Evolutionary conservation across 2,888 invertebrate species (phyloP).

Genomic region (Chrysopilus asiliformis): DNA sequence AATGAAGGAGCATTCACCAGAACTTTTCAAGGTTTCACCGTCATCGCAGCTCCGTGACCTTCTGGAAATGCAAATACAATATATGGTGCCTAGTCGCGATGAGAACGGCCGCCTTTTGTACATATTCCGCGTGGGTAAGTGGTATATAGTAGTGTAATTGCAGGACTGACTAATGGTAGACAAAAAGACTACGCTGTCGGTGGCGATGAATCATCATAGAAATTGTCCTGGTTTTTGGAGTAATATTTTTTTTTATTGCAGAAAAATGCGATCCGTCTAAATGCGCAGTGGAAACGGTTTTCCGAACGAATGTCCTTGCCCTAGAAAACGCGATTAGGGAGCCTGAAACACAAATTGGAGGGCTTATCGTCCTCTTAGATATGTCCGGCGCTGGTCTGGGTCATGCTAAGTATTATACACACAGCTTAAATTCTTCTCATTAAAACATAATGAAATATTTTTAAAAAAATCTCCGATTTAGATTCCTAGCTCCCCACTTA

Average conservation of each 20-base stretch:
- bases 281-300: slow-evolving; percentile 39
- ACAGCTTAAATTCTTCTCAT: no score
- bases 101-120: slow-evolving; percentile 34
- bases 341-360: slow-evolving; percentile 41
- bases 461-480: no score
- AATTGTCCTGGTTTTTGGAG: no score
- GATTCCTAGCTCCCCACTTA: slow-evolving; percentile 37
- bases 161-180: no score
- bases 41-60: slow-evolving; percentile 29
- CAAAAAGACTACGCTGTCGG: no score
- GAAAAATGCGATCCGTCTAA: slow-evolving; percentile 38
- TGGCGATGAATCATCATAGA: no score
- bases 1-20: slow-evolving; percentile 36
- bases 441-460: not conserved
- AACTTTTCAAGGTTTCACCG: slow-evolving; percentile 33
- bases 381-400: slow-evolving; percentile 37
- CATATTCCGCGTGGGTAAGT: slow-evolving; percentile 35
- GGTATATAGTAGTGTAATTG: not conserved
- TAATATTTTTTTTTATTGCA: no score
- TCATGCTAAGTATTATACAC: slow-evolving; percentile 31
- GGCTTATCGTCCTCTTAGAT: slow-evolving; percentile 33
- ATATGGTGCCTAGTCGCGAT: slow-evolving; percentile 33
- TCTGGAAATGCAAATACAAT: slow-evolving; percentile 36
- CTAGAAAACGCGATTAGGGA: slow-evolving; percentile 41
- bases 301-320: slow-evolving; percentile 40